Base-by-base conservation (phyloP, 2,113 vertebrate genomes). In the Lota lota region DNA sequence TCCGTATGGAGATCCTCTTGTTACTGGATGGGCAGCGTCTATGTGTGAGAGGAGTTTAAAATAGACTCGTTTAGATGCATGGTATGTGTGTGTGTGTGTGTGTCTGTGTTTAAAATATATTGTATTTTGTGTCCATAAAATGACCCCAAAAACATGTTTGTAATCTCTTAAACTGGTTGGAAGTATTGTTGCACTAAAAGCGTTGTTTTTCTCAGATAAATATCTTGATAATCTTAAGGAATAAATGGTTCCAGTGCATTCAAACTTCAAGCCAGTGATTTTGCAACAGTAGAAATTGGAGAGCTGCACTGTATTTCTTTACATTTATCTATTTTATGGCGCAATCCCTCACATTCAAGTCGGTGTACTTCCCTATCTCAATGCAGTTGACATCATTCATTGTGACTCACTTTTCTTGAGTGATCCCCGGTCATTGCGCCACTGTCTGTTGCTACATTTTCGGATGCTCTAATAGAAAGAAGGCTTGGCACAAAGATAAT, bases 351-450 rank as follows among this genome's bases (percentile, higher is more conserved):
- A 77, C 74, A 79, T 68, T 67, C 69, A 28, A 5, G 8, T 51
- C 57, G 56, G 50, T 16, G 70, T 64, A 60, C 71, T 87, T 84
- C 78, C 77, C 69, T 61, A 83, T 77, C 66, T 57, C 21, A n/a
- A 50, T 75, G 76, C 33, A 50, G 74, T 61, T 73, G 80, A 86
- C 67, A 73, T 81, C 77, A 81, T 81, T 68, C 74, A 68, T 59
- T 71, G 3, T 67, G 53, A 59, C 40, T 54, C 56, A 5, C 2
- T 47, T 79, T 56, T 59, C 51, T 85, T 82, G 75, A 78, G 80
- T 82, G 84, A 87, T 83, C 71, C 61, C 63, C 63, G 73, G 61
- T 66, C 68, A 69, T 86, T 81, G 69, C 72, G 76, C 40, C 40
- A 47, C 79, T 78, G 64, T 73, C 69, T 72, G 62, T 75, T 85